Evolutionary conservation across 2,113 vertebrate genomes (phyloP), one percentile per base, ranked within the genome.

Genomic region (Epinephelus lanceolatus): DNA sequence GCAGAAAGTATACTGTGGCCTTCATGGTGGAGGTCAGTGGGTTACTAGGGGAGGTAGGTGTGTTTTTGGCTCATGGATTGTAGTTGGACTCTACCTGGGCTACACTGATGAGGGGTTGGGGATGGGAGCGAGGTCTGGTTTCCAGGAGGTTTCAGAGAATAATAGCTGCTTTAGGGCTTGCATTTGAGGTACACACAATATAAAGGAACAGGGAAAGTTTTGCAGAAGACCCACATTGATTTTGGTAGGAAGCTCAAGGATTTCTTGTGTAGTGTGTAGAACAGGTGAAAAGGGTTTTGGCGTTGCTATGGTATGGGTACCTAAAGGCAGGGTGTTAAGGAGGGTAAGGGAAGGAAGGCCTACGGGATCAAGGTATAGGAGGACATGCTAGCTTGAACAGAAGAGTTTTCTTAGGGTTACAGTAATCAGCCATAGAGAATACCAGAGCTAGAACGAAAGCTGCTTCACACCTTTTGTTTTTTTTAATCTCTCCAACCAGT

Each of bases 41-140:
- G 83, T 88, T 83, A 79, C 61, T 8, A 40, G 84, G 89, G 91
- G 89, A 92, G 91, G 91, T 91, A 92, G 91, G 86, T 75, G 77
- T 91, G 86, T 77, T 88, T 88, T 78, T 84, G 68, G 67, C 83
- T 76, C 78, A 74, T 73, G 76, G 79, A 40, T 68, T 66, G 51
- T 45, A 60, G 74, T 45, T 42, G 66, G 80, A 74, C n/a, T 86
- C 17, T 45, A 72, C 37, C 53, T 42, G 47, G 72, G 30, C 53
- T 23, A 47, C 45, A 65, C n/a, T 55, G 13, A 14, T 14, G 13
- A 42, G 49, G 6, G 3, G 0, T 15, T 52, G 69, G 7, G 7
- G 1, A 5, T 5, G 0, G 53, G 73, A 70, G 51, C 2, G 71
- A 81, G 87, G 80, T 87, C 65, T 79, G 80, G 63, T 73, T 74